phyloP scores from a whole-genome alignment of 2,888 invertebrate species.

The Drosophila ustulata region DNA sequence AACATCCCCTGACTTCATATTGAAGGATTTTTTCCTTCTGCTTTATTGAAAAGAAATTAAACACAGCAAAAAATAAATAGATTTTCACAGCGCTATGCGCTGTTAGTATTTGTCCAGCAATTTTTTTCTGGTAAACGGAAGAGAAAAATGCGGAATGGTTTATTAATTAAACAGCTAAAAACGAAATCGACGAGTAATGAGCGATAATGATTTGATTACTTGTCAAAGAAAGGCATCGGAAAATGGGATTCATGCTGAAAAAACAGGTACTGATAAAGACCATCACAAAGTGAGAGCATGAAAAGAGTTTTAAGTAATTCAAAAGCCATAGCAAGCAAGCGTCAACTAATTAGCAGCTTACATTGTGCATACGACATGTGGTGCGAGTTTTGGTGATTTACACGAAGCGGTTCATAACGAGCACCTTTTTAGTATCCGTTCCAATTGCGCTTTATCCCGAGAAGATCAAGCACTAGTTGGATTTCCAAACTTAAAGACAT shows the following conservation, averaged over 20 bases:
- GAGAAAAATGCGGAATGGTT: slow-evolving; percentile 56
- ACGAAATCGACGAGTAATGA: slow-evolving; percentile 64
- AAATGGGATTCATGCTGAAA: slow-evolving; percentile 21
- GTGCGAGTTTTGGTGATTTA: not conserved
- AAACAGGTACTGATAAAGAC: not conserved
- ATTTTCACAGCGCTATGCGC: not conserved
- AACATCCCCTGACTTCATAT: not conserved
- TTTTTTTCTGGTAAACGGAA: slow-evolving; percentile 2
- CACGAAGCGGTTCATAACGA: slow-evolving; percentile 1
- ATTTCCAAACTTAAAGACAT: slow-evolving; percentile 54
- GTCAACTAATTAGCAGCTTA: slow-evolving; percentile 54
- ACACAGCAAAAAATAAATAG: not conserved
- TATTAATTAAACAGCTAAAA: slow-evolving; percentile 64
- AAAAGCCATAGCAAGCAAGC: slow-evolving; percentile 18
- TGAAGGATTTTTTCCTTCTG: not conserved
- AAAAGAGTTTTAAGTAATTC: slow-evolving; percentile 3
- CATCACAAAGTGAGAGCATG: slow-evolving; percentile 11
- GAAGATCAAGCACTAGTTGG: slow-evolving; percentile 26
- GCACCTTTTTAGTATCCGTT: not conserved
- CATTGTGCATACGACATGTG: slow-evolving; percentile 36
- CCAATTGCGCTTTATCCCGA: slow-evolving; percentile 22
- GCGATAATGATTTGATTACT: slow-evolving; percentile 76
- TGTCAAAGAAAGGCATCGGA: slow-evolving; percentile 41
- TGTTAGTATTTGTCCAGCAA: not conserved
- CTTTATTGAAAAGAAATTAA: slow-evolving; percentile 1